These are phyloP conservation scores for Barnardius zonarius DNA, from an alignment of 2,113 vertebrate genomes.

Conservation along the genomic window DNA sequence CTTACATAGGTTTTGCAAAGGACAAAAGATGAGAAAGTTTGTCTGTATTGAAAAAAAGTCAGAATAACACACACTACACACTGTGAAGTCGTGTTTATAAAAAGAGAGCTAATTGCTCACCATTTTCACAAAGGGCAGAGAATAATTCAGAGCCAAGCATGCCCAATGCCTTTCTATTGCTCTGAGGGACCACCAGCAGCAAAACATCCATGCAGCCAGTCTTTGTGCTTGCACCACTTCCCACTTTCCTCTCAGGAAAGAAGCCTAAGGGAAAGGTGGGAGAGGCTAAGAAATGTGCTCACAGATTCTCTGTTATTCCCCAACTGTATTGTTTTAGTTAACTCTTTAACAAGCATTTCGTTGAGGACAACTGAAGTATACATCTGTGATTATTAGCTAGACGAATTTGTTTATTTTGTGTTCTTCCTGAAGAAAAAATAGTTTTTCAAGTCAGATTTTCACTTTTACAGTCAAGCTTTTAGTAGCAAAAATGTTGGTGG, in stretches of 20 bases:
- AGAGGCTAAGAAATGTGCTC: not conserved
- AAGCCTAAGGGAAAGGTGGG: not conserved
- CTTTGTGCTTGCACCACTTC: accelerated
- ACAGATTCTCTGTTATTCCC: not conserved
- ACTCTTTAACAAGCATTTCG: not conserved
- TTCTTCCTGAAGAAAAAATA: not conserved
- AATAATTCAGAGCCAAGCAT: not conserved
- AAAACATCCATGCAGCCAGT: not conserved
- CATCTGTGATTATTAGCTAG: not conserved
- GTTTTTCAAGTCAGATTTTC: not conserved
- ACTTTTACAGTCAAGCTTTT: not conserved
- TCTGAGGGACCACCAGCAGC: not conserved
- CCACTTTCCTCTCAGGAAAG: not conserved
- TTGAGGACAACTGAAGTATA: not conserved
- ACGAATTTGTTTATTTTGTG: not conserved
- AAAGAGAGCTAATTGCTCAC: not conserved
- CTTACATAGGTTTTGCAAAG: not conserved
- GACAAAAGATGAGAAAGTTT: not conserved
- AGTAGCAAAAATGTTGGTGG: not conserved
- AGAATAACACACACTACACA: not conserved
- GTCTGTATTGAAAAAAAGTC: not conserved
- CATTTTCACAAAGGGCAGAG: not conserved
- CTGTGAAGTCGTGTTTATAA: not conserved
- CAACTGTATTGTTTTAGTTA: not conserved
- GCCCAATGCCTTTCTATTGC: not conserved